Evolutionary conservation across 2,888 invertebrate genomes (phyloP).

Genomic region (Parnassius smintheus): DNA sequence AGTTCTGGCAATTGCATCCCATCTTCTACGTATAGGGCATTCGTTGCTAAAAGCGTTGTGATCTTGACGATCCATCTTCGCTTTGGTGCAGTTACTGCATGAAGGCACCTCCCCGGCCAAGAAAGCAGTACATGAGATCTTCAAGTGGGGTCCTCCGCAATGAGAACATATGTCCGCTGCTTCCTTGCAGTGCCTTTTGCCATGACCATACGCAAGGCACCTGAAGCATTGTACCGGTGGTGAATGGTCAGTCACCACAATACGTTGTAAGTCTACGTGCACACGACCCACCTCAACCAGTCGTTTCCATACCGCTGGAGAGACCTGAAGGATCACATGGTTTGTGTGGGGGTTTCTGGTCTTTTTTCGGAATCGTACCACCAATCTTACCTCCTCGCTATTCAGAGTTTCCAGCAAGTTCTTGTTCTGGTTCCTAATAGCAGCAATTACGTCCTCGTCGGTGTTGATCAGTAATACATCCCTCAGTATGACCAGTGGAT

Average conservation of each 20-base stretch:
- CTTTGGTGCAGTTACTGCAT: background rate
- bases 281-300: background rate
- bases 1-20: background rate
- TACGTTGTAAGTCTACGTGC: background rate
- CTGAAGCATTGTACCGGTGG: background rate
- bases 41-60: background rate
- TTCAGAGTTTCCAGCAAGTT: background rate
- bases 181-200: background rate
- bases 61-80: background rate
- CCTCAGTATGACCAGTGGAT: too few species aligned
- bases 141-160: background rate
- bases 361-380: background rate
- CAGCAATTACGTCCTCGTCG: background rate
- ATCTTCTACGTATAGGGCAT: background rate
- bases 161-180: background rate
- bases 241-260: background rate
- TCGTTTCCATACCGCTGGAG: background rate
- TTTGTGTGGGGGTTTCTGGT: background rate
- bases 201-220: background rate
- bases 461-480: too few species aligned
- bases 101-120: background rate
- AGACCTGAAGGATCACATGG: background rate
- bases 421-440: background rate
- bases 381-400: background rate
- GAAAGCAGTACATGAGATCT: background rate